A percentile compares a stretch with the other conserved stretches of the same genome.
These are phyloP conservation scores for Asobara japonica DNA, from an alignment of 1,140 invertebrate genomes.

Conservation along the genomic window DNA sequence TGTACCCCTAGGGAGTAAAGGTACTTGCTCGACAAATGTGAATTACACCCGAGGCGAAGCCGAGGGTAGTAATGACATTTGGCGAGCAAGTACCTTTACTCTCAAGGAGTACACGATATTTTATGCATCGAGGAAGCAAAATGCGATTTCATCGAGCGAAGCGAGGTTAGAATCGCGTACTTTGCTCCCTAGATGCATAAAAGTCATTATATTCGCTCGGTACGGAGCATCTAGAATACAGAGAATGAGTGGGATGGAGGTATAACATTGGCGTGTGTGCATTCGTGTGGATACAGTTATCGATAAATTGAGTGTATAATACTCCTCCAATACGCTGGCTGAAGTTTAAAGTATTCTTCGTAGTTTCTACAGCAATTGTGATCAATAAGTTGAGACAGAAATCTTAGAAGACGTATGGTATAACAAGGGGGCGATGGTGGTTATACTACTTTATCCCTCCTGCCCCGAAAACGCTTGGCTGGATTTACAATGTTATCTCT, in stretches of 20 bases:
- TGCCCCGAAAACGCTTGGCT: not conserved
- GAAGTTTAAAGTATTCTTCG: not conserved
- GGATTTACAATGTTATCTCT: not conserved
- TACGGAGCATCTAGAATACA: not conserved
- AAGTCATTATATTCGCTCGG: not conserved
- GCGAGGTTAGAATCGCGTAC: too few relatives aligned
- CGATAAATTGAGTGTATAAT: constrained; percentile 1
- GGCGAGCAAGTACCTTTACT: too few relatives aligned
- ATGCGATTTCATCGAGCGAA: not conserved
- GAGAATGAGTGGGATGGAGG: not conserved
- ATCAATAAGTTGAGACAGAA: not conserved
- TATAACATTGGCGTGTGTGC: not conserved
- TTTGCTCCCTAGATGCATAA: too few relatives aligned
- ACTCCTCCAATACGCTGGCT: not conserved
- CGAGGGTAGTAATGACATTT: too few relatives aligned
- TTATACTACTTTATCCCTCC: not conserved
- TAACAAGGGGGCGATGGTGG: too few relatives aligned
- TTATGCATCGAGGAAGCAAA: too few relatives aligned
- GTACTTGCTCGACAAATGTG: too few relatives aligned
- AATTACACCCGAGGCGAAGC: too few relatives aligned
- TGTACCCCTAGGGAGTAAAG: too few relatives aligned
- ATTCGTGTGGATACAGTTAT: not conserved
- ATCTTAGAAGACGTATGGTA: not conserved
- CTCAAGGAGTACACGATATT: too few relatives aligned
- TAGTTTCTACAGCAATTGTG: not conserved